Evolutionary conservation across 2,113 vertebrate species (phyloP).

Genomic region (Leptodactylus fuscus): DNA sequence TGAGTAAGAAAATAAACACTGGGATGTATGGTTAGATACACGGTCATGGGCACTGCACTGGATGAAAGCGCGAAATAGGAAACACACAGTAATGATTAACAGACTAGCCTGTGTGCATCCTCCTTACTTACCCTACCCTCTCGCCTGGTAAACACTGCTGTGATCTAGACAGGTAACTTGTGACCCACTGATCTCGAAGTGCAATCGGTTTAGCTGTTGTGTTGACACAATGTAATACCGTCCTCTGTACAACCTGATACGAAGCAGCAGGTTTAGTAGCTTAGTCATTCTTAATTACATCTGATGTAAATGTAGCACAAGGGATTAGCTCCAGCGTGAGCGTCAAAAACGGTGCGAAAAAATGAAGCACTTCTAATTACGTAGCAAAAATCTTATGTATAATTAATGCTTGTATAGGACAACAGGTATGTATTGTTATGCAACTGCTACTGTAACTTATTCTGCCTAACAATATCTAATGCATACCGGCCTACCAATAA

Average conservation of each 20-base stretch:
- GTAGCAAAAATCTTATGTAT: no score
- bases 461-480: no score
- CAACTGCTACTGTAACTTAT: no score
- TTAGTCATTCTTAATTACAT: slow-evolving; percentile 39
- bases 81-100: background rate
- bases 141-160: background rate
- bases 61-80: background rate
- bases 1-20: no score
- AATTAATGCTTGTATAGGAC: no score
- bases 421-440: no score
- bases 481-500: no score
- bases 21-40: no score
- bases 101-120: background rate
- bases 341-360: no score
- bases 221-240: background rate
- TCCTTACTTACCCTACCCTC: background rate
- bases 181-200: background rate
- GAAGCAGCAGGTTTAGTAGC: slow-evolving; percentile 37
- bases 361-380: no score
- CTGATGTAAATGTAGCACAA: slow-evolving; percentile 5
- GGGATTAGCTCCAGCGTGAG: background rate
- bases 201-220: slow-evolving; percentile 24
- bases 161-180: slow-evolving; percentile 12
- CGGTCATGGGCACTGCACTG: no score
- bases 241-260: slow-evolving; percentile 26